These are phyloP conservation scores for Zaprionus kolodkinae DNA, from an alignment of 1,140 invertebrate species.

Conservation along the genomic window DNA sequence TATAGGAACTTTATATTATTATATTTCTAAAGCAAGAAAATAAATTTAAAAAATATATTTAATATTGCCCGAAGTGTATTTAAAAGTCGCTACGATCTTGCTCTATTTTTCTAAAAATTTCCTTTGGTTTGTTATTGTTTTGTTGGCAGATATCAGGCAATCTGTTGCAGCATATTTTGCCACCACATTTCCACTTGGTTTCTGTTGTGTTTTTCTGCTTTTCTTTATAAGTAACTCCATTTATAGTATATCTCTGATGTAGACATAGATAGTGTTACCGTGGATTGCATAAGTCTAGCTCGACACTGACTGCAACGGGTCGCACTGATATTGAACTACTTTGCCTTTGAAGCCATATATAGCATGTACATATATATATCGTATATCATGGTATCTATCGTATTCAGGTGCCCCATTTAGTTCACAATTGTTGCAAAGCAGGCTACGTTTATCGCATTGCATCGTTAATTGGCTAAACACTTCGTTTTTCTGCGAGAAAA, in stretches of 20 bases:
- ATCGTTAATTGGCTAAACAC: conserved; percentile 9
- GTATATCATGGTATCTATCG: background rate
- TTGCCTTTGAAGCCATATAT: conserved; percentile 20
- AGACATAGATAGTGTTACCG: conserved; percentile 23
- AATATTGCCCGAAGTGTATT: background rate
- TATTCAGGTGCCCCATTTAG: conserved; percentile 15
- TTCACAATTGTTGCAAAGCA: background rate
- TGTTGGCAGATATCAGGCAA: conserved; percentile 49
- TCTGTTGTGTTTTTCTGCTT: conserved; percentile 26
- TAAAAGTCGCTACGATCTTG: background rate
- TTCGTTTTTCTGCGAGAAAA: background rate
- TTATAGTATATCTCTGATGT: conserved; percentile 12
- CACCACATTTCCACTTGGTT: conserved; percentile 43
- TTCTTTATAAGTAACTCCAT: conserved; percentile 16
- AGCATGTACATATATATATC: background rate
- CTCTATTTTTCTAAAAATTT: background rate
- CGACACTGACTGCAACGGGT: conserved; percentile 8
- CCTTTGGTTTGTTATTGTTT: conserved; percentile 36
- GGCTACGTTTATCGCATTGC: background rate
- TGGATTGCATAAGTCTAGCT: conserved; percentile 55
- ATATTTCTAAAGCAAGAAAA: background rate
- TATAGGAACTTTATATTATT: background rate
- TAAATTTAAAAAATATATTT: background rate
- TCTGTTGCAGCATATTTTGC: conserved; percentile 33
- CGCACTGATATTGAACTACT: conserved; percentile 54